Conservation (phyloP, 2,888 invertebrate species). For the Drosophila mimica region DNA sequence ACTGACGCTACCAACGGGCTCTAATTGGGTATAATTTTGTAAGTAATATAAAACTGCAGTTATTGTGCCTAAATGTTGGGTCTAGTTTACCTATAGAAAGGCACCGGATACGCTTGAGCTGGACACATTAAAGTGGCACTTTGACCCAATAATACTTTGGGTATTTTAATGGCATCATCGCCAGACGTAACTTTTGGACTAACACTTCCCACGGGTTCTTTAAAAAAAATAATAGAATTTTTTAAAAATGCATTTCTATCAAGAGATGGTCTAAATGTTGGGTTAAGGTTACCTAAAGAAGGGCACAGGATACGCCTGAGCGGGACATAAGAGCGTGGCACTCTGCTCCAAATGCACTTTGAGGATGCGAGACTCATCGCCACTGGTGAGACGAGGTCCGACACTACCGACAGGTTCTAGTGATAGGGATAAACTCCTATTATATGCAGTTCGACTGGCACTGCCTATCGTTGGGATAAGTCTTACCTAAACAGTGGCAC, state of each 20-base stretch:
- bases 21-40: slow-evolving; percentile 52
- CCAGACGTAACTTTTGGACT: slow-evolving; percentile 89
- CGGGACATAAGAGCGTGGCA: slow-evolving; percentile 88
- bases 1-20: slow-evolving; percentile 87
- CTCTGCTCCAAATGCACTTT: slow-evolving; percentile 84
- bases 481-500: slow-evolving; percentile 90
- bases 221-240: slow-evolving; percentile 2
- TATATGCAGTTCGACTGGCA: background rate
- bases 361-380: slow-evolving; percentile 88
- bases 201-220: slow-evolving; percentile 86
- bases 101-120: slow-evolving; percentile 91
- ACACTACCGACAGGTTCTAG: slow-evolving; percentile 86
- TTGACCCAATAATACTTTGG: slow-evolving; percentile 83
- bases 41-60: background rate
- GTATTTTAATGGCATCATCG: slow-evolving; percentile 86
- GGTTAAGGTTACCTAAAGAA: slow-evolving; percentile 88
- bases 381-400: slow-evolving; percentile 88
- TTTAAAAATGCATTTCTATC: background rate
- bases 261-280: slow-evolving; percentile 49
- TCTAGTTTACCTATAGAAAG: slow-evolving; percentile 88
- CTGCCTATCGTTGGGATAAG: slow-evolving; percentile 82
- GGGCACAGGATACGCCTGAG: slow-evolving; percentile 89
- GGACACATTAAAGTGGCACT: slow-evolving; percentile 89
- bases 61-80: slow-evolving; percentile 63
- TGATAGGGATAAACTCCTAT: background rate